These are phyloP conservation scores for Pholis gunnellus DNA, from an alignment of 2,113 vertebrate species.

Conservation along the genomic window DNA sequence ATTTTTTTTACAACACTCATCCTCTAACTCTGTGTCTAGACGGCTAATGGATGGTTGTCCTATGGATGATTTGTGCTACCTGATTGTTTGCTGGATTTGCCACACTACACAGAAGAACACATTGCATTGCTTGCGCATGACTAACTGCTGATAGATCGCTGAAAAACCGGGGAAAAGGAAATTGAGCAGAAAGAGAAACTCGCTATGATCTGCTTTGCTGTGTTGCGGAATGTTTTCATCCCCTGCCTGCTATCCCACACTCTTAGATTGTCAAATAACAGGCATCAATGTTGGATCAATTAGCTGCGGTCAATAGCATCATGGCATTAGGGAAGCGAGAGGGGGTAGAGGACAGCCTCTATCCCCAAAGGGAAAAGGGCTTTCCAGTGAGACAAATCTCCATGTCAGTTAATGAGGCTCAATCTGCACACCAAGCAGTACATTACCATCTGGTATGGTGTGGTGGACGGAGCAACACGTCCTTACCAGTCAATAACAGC, in stretches of 20 bases:
- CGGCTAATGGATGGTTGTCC: conserved; percentile 17
- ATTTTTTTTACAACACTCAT: conserved; percentile 31
- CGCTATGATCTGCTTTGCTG: background rate
- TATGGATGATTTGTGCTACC: background rate
- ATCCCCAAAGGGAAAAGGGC: background rate
- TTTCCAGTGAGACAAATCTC: conserved; percentile 23
- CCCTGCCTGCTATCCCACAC: background rate
- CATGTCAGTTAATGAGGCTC: conserved; percentile 38
- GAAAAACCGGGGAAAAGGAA: background rate
- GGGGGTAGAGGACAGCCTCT: background rate
- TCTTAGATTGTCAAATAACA: background rate
- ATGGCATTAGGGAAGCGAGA: background rate
- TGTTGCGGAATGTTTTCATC: background rate
- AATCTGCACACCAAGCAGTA: conserved; percentile 37
- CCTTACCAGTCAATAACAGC: conserved; percentile 14
- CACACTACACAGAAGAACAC: background rate
- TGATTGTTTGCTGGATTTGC: conserved; percentile 22
- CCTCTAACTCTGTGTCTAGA: conserved; percentile 15
- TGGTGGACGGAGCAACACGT: conserved; percentile 9
- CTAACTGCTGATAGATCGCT: background rate
- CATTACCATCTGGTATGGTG: conserved; percentile 40
- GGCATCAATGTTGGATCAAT: conserved; percentile 26
- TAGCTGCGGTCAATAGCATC: background rate
- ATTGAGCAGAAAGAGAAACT: background rate
- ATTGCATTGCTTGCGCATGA: background rate